Conservation (phyloP, 1,140 invertebrate species). For the Camponotus pennsylvanicus region DNA sequence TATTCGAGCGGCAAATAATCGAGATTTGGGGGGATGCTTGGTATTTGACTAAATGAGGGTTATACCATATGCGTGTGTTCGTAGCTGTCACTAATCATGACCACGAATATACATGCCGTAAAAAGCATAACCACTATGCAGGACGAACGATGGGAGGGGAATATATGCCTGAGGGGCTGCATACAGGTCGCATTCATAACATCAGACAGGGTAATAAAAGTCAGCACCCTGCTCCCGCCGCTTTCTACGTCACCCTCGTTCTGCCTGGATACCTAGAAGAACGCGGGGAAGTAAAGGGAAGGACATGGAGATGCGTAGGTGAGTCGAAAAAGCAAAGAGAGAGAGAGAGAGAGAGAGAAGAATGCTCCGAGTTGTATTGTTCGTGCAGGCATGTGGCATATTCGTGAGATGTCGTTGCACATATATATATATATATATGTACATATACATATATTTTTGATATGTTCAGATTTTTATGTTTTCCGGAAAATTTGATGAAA, state of each 20-base stretch:
- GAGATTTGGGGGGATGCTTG: conserved; percentile 50
- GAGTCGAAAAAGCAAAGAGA: conserved; percentile 70
- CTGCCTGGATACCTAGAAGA: conserved; percentile 62
- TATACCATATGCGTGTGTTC: conserved; percentile 13
- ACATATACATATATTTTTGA: conserved; percentile 18
- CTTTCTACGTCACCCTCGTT: conserved; percentile 59
- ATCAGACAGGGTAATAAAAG: conserved; percentile 78
- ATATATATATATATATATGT: conserved; percentile 28
- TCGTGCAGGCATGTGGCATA: conserved; percentile 44
- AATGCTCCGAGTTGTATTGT: conserved; percentile 57
- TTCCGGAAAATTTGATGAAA: conserved; percentile 13
- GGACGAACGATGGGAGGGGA: conserved; percentile 47
- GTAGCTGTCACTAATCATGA: conserved; percentile 70
- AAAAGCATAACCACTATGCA: conserved; percentile 73
- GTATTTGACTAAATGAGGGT: conserved; percentile 47
- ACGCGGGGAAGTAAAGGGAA: conserved; percentile 27
- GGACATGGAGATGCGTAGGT: conserved; percentile 66
- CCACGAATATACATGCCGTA: conserved; percentile 75
- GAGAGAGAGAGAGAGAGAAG: conserved; percentile 26
- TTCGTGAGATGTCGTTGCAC: conserved; percentile 41
- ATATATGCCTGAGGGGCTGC: conserved; percentile 67
- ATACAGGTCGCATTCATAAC: conserved; percentile 76
- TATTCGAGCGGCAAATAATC: conserved; percentile 26
- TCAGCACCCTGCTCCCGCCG: conserved; percentile 67
- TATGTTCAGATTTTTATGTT: conserved; percentile 47